A percentile compares a stretch with the other conserved stretches of the same genome.
These are phyloP conservation scores for Orgyia antiqua DNA, from an alignment of 2,888 invertebrate species.

Conservation along the genomic window DNA sequence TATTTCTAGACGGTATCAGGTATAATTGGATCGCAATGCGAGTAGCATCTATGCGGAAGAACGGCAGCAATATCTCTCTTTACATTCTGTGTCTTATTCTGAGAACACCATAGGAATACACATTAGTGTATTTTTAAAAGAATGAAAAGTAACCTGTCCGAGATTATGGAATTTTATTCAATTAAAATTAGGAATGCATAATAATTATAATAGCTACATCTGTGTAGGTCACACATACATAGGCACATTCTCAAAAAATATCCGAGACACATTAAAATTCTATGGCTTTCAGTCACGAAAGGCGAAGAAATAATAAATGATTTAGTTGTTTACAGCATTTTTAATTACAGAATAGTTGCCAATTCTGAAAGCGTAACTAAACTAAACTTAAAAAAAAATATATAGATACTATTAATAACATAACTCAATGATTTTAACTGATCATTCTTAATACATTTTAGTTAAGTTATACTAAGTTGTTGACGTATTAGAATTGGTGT, in stretches of 20 bases:
- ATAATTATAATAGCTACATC: constrained; percentile 17
- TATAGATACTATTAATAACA: too few species aligned
- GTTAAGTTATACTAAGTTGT: too few species aligned
- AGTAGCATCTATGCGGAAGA: constrained; percentile 72
- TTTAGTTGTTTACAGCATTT: too few species aligned
- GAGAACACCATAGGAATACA: constrained; percentile 71
- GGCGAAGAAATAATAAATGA: too few species aligned
- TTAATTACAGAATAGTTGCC: too few species aligned
- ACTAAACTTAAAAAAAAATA: too few species aligned
- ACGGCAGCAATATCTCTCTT: constrained; percentile 62
- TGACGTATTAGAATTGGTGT: too few species aligned
- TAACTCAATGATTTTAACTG: too few species aligned
- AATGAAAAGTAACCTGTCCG: constrained; percentile 13
- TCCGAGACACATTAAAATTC: not conserved
- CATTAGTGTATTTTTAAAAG: constrained; percentile 14
- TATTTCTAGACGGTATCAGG: constrained; percentile 66
- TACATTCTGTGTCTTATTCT: constrained; percentile 72
- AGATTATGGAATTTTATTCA: constrained; percentile 13
- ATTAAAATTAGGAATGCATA: constrained; percentile 17
- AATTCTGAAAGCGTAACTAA: too few species aligned
- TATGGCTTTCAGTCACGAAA: too few species aligned
- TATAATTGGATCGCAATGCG: constrained; percentile 74
- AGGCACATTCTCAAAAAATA: constrained; percentile 5
- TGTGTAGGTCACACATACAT: constrained; percentile 15
- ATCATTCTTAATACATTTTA: too few species aligned